These are phyloP conservation scores for Caenorhabditis sp. DNA, from an alignment of 2,888 invertebrate genomes.

Conservation along the genomic window DNA sequence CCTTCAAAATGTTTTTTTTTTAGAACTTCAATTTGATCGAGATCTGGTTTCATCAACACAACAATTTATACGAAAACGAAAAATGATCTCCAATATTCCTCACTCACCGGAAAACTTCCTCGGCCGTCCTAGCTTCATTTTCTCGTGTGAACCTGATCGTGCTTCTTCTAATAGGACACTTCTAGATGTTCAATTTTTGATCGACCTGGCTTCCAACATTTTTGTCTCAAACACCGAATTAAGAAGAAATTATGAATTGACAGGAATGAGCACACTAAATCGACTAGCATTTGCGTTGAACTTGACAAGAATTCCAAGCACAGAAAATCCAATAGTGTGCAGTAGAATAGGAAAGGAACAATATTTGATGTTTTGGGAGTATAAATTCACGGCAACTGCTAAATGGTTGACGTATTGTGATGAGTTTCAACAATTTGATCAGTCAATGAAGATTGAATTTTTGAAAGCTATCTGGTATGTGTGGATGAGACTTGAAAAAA, in stretches of 20 bases:
- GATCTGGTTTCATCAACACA: conserved; percentile 12
- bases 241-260: neutral
- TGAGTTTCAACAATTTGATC: conserved; percentile 13
- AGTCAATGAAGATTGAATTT: conserved; percentile 9
- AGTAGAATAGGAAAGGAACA: conserved; percentile 11
- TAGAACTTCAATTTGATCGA: conserved; percentile 23
- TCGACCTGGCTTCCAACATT: neutral
- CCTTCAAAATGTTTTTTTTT: neutral
- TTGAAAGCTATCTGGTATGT: conserved; percentile 27
- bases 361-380: conserved; percentile 9
- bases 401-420: conserved; percentile 25
- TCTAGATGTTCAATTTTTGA: conserved; percentile 6
- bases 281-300: conserved; percentile 12
- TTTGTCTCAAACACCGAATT: conserved; percentile 8
- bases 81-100: conserved; percentile 10
- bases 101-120: conserved; percentile 10
- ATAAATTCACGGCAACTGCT: conserved; percentile 8
- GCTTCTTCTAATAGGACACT: neutral
- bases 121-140: conserved; percentile 12
- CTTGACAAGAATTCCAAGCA: conserved; percentile 4
- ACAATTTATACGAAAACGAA: conserved; percentile 11
- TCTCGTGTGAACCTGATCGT: neutral
- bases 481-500: conserved; percentile 17
- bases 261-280: too few relatives aligned
- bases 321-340: neutral